Conservation (phyloP, 1,140 invertebrate genomes). For the Pseudobourletiella spinata region DNA sequence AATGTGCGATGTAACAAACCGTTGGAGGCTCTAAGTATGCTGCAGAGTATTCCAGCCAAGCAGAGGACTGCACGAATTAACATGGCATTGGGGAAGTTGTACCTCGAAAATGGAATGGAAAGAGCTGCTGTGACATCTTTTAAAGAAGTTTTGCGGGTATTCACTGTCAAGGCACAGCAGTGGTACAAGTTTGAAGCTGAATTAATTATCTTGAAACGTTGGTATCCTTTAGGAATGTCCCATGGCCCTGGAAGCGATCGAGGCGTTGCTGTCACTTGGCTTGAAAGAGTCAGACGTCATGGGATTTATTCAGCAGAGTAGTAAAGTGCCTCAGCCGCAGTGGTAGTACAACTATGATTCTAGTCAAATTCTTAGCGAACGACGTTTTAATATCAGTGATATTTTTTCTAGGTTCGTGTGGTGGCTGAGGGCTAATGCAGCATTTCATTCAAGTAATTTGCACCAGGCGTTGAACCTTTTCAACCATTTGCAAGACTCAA, state of each 20-base stretch:
- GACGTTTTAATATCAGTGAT: no score
- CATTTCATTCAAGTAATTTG: slow-evolving; percentile 55
- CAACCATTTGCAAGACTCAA: slow-evolving; percentile 52
- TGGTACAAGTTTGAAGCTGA: not conserved
- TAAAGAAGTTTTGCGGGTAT: slow-evolving; percentile 61
- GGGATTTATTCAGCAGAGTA: slow-evolving; percentile 51
- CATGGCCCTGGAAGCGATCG: slow-evolving; percentile 58
- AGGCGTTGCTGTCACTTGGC: slow-evolving; percentile 56
- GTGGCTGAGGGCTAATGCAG: slow-evolving; percentile 60
- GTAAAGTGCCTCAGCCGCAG: slow-evolving; percentile 42
- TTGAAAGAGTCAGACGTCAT: slow-evolving; percentile 61
- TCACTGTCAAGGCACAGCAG: no score
- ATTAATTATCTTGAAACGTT: not conserved
- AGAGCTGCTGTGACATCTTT: slow-evolving; percentile 59
- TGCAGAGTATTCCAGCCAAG: slow-evolving; percentile 61
- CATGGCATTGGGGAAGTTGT: slow-evolving; percentile 61
- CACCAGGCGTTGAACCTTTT: slow-evolving; percentile 52
- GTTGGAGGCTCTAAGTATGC: slow-evolving; percentile 52
- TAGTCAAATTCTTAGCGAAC: not conserved
- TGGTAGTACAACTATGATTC: slow-evolving; percentile 50
- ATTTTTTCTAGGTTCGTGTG: slow-evolving; percentile 51
- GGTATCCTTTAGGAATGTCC: slow-evolving; percentile 62
- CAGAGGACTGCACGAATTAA: slow-evolving; percentile 59
- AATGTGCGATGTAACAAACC: slow-evolving; percentile 54
- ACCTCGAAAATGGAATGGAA: slow-evolving; percentile 60